Percentiles rank a stretch among this genome's conserved stretches.
These are phyloP conservation scores for Pseudomyrmex sp. DNA, from an alignment of 1,140 invertebrate species.

Conservation along the genomic window DNA sequence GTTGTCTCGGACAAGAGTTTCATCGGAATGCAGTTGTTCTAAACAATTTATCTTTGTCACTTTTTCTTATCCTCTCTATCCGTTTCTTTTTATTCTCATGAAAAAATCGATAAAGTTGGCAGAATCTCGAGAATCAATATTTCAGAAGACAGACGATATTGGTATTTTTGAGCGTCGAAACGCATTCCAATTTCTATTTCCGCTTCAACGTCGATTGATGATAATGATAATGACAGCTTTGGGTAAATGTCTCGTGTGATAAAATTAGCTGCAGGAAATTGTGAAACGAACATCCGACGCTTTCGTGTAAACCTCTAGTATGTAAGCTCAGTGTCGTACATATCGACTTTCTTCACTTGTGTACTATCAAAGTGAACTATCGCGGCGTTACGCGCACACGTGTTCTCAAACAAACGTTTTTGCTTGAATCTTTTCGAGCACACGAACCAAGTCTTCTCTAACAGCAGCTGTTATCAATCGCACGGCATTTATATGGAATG, in stretches of 20 bases:
- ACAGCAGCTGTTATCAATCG: background rate
- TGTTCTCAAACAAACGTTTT: conserved; percentile 24
- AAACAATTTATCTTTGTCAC: conserved; percentile 20
- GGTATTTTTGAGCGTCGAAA: background rate
- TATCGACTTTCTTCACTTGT: conserved; percentile 13
- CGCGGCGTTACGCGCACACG: conserved; percentile 21
- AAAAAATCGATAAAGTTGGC: conserved; percentile 21
- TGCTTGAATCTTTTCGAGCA: background rate
- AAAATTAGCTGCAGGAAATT: conserved; percentile 26
- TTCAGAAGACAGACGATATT: background rate
- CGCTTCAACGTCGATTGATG: conserved; percentile 21
- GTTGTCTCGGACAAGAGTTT: conserved; percentile 5
- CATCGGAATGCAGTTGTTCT: conserved; percentile 8
- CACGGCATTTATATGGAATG: background rate
- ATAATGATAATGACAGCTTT: background rate
- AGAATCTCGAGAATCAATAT: background rate
- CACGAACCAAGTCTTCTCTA: conserved; percentile 17
- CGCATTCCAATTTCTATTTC: conserved; percentile 5
- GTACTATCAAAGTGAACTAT: conserved; percentile 9
- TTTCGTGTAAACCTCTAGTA: conserved; percentile 2
- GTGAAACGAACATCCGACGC: conserved; percentile 18
- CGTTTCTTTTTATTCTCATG: conserved; percentile 1
- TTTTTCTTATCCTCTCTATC: background rate
- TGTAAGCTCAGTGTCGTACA: conserved; percentile 1
- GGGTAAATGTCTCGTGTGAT: conserved; percentile 4